Evolutionary conservation across 2,888 invertebrate genomes (phyloP), one percentile per base, ranked within the genome.

Genomic region (Stenodera caucasica): DNA sequence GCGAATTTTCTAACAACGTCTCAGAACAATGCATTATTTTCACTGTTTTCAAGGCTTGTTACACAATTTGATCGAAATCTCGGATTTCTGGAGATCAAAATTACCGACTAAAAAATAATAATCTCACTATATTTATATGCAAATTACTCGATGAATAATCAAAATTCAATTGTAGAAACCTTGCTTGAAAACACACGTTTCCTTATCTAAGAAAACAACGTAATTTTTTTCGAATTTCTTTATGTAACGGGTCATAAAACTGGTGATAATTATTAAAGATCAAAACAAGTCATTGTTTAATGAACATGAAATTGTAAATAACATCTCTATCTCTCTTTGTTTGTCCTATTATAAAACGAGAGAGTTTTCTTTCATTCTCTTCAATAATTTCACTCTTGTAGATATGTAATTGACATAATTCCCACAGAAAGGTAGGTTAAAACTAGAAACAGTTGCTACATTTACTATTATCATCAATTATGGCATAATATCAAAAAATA

Each of bases 41-140:
- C 68, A 60, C 66, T 62, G 49, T 57, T 55, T 59, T 61, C 71
- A 70, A 71, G 71, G 71, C 57, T 67, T 65, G 57, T 68, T 71
- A 67, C 70, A 65, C 66, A 69, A 68, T 53, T 11, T 15, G 45
- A 45, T 45, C 11, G 18, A 6, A 23, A 45, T 45, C 45, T 23
- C 5, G 18, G 45, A 45, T 21, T 45, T 30, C 30, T 26, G 26
- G 5, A 26, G 1, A 30, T 30, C 30, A 30, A 8, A 30, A 30
- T 30, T 30, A 7, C 30, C 7, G 8, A 9, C 8, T 30, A 30
- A 30, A 5, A 9, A 30, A 2, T 9, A 30, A 30, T 1, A 30
- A 30, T 30, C 8, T 7, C 8, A 5, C 1, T 8, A 30, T 7
- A 30, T 30, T 30, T 30, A 1, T 30, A 30, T 30, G 30, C 9